These are phyloP conservation scores for Epinephelus moara DNA, from an alignment of 2,113 vertebrate genomes.

Conservation along the genomic window DNA sequence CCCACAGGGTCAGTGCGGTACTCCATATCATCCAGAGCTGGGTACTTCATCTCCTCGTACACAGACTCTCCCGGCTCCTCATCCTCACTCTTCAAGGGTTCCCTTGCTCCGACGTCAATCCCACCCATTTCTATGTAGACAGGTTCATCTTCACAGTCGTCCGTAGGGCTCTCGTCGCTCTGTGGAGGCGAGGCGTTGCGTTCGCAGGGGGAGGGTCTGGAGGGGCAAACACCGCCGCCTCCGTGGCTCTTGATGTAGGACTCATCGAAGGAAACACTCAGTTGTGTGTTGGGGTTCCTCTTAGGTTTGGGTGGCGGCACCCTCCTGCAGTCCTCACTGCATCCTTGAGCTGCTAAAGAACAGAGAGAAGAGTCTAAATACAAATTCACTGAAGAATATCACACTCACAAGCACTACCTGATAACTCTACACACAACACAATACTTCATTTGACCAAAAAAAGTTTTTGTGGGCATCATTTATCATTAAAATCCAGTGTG, in stretches of 20 bases:
- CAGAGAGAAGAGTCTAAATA: slow-evolving; percentile 13
- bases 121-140: slow-evolving; percentile 99
- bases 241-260: slow-evolving; percentile 92
- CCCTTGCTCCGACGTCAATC: slow-evolving; percentile 85
- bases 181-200: slow-evolving; percentile 87
- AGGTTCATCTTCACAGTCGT: slow-evolving; percentile 93
- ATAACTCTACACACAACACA: too few species aligned
- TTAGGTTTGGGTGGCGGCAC: slow-evolving; percentile 98
- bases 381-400: neutral
- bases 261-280: slow-evolving; percentile 98
- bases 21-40: slow-evolving; percentile 92
- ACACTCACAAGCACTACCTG: neutral
- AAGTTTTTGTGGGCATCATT: too few species aligned
- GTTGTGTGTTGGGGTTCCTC: slow-evolving; percentile 96
- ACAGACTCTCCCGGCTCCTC: slow-evolving; percentile 96
- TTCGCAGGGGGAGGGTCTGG: slow-evolving; percentile 78
- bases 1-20: slow-evolving; percentile 89
- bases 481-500: too few species aligned
- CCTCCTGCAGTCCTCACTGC: slow-evolving; percentile 97
- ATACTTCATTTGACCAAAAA: too few species aligned
- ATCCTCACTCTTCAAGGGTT: slow-evolving; percentile 78
- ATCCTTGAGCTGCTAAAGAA: slow-evolving; percentile 88
- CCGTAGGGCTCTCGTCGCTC: slow-evolving; percentile 81
- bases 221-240: slow-evolving; percentile 81
- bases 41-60: slow-evolving; percentile 99